Percentiles rank a stretch among this genome's conserved stretches.
Evolutionary conservation across 2,797 vertebrate genomes (phyloP).

Genomic region (Chaenodraco wilsoni): DNA sequence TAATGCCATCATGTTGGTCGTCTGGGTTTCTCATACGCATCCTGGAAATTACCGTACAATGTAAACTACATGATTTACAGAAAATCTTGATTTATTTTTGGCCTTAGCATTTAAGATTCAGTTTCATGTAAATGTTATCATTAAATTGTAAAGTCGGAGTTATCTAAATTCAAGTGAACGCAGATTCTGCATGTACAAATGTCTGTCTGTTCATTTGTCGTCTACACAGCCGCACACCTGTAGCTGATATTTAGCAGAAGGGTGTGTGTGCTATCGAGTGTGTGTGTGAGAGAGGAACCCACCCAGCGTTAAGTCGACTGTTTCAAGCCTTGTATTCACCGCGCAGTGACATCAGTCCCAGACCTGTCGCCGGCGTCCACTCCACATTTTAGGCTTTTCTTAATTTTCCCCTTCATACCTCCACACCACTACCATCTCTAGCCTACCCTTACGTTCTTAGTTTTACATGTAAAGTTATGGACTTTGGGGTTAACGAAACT

Average conservation of each 20-base stretch:
- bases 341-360: slow-evolving; percentile 42
- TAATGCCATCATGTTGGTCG: neutral
- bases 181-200: slow-evolving; percentile 14
- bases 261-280: neutral
- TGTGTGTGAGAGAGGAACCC: slow-evolving; percentile 39
- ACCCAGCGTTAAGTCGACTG: slow-evolving; percentile 8
- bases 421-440: slow-evolving; percentile 27
- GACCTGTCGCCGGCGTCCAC: neutral
- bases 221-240: slow-evolving; percentile 13
- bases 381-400: slow-evolving; percentile 24
- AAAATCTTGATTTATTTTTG: slow-evolving; percentile 5
- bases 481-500: slow-evolving; percentile 75
- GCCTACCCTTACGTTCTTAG: slow-evolving; percentile 56
- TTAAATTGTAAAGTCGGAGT: neutral
- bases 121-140: no score
- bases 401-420: slow-evolving; percentile 17
- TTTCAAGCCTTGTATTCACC: neutral
- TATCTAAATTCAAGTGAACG: neutral
- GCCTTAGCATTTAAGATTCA: no score
- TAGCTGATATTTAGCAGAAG: slow-evolving; percentile 40
- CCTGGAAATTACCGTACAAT: neutral
- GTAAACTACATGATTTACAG: slow-evolving; percentile 13
- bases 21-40: slow-evolving; percentile 48
- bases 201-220: slow-evolving; percentile 11
- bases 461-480: slow-evolving; percentile 79